Percentiles rank a stretch among this genome's conserved stretches.
Conservation (phyloP, 1,140 invertebrate genomes). For the Sipha flava region DNA sequence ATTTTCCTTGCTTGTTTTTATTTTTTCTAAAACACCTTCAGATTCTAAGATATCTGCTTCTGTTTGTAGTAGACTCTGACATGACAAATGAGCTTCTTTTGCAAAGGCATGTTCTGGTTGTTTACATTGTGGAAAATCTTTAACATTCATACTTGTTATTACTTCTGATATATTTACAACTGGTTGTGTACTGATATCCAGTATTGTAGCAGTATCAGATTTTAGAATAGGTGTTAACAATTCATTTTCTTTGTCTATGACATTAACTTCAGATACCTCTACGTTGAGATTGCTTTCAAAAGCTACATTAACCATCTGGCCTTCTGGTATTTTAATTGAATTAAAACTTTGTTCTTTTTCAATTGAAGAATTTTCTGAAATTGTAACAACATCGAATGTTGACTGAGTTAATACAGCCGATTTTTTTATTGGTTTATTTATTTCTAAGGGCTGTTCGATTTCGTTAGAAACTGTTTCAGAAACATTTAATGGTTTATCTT, state of each 20-base stretch:
- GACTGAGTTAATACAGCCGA: background rate
- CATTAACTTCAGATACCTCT: slow-evolving; percentile 37
- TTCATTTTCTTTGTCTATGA: slow-evolving; percentile 38
- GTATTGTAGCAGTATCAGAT: background rate
- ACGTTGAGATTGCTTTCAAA: slow-evolving; percentile 36
- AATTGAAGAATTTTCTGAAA: slow-evolving; percentile 30
- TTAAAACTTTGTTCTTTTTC: background rate
- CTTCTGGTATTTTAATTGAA: background rate
- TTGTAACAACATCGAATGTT: background rate
- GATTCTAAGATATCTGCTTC: background rate
- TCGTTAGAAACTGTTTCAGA: slow-evolving; percentile 37
- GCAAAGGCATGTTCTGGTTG: background rate
- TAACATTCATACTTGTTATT: background rate
- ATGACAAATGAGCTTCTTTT: background rate
- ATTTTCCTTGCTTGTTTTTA: background rate
- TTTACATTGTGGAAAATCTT: background rate
- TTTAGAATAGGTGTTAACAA: slow-evolving; percentile 32
- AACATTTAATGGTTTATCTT: slow-evolving; percentile 34
- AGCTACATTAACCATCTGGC: background rate
- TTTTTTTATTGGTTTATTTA: background rate
- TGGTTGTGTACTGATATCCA: background rate
- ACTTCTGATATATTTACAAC: slow-evolving; percentile 12
- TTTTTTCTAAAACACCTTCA: background rate
- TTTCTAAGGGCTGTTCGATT: slow-evolving; percentile 8
- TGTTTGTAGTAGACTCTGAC: background rate